Percentiles rank a stretch among this genome's conserved stretches.
Evolutionary conservation across 1,140 invertebrate genomes (phyloP).

Genomic region (Hycleus phaleratus): DNA sequence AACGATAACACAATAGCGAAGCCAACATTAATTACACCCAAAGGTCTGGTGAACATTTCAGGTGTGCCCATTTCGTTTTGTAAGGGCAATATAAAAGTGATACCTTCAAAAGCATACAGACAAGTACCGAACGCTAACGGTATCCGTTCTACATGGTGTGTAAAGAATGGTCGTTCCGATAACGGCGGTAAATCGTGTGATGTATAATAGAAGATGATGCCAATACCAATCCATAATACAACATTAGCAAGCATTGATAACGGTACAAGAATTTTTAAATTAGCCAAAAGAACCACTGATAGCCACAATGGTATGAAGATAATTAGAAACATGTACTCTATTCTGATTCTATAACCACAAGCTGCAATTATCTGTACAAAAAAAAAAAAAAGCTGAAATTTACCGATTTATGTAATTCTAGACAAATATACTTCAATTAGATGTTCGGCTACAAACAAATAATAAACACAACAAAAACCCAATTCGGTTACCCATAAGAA

Average conservation of each 20-base stretch:
- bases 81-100: slow-evolving; percentile 64
- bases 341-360: slow-evolving; percentile 49
- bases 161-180: slow-evolving; percentile 39
- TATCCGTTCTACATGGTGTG: slow-evolving; percentile 42
- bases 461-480: slow-evolving; percentile 93
- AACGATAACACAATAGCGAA: slow-evolving; percentile 71
- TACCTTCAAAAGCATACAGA: slow-evolving; percentile 72
- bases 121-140: slow-evolving; percentile 70
- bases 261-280: slow-evolving; percentile 65
- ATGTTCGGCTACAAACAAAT: slow-evolving; percentile 83
- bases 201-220: slow-evolving; percentile 63
- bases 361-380: slow-evolving; percentile 52
- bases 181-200: slow-evolving; percentile 53
- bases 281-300: slow-evolving; percentile 61
- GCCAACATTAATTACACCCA: slow-evolving; percentile 77
- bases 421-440: slow-evolving; percentile 57
- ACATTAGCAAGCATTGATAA: slow-evolving; percentile 62
- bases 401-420: no score
- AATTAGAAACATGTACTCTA: slow-evolving; percentile 63
- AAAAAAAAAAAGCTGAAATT: no score
- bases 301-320: slow-evolving; percentile 63
- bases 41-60: slow-evolving; percentile 60
- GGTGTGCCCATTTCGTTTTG: slow-evolving; percentile 86
- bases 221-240: slow-evolving; percentile 56
- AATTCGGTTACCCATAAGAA: slow-evolving; percentile 86